Conservation (phyloP, 1,140 invertebrate genomes). For the Pollicipes pollicipes region DNA sequence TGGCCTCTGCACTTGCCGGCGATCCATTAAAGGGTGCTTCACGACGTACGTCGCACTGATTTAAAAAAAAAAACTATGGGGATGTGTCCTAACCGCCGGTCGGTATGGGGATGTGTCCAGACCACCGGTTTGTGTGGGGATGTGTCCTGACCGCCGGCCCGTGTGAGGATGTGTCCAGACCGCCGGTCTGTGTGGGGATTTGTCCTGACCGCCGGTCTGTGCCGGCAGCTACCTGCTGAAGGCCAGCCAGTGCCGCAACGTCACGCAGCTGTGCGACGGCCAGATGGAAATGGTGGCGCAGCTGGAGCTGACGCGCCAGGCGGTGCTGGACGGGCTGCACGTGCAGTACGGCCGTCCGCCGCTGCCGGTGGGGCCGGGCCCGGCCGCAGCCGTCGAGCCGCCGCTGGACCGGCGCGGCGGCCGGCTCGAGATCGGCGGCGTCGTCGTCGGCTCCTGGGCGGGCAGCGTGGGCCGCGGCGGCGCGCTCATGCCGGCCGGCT, state of each 20-base stretch:
- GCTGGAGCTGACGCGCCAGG: not conserved
- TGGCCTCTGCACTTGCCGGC: too few species aligned
- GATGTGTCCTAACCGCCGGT: too few species aligned
- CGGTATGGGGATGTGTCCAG: too few species aligned
- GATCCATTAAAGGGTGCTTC: too few species aligned
- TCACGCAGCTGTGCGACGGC: not conserved
- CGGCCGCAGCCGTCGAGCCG: not conserved
- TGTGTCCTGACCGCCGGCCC: too few species aligned
- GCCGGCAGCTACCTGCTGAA: not conserved
- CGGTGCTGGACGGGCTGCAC: not conserved
- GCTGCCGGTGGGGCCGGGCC: not conserved
- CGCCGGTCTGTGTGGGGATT: too few species aligned
- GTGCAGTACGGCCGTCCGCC: not conserved
- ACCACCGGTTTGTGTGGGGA: not conserved
- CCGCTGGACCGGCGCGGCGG: not conserved
- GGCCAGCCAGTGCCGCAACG: not conserved
- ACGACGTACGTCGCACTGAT: too few species aligned
- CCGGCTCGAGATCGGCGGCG: not conserved
- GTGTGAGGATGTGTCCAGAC: too few species aligned
- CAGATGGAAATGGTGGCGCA: not conserved
- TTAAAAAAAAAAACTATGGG: too few species aligned
- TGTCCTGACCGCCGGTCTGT: too few species aligned
- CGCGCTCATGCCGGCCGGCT: not conserved
- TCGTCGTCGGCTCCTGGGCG: not conserved
- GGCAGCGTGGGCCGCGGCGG: not conserved